A percentile compares a stretch with the other conserved stretches of the same genome.
Conservation (phyloP, 1,140 invertebrate species). For the Pachyrhynchus sulphureomaculatus region DNA sequence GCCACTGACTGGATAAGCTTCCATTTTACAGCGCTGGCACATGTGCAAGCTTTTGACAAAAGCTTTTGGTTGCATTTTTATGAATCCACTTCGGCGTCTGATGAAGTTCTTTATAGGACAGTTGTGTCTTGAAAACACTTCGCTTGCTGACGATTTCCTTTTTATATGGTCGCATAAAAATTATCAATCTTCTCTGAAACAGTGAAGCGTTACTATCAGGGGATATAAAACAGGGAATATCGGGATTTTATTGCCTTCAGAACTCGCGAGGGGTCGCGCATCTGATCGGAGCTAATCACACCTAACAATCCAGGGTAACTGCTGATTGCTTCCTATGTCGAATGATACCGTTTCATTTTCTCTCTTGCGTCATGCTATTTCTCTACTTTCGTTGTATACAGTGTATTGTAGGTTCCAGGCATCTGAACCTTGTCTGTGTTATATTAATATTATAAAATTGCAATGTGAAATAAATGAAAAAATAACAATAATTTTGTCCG, state of each 20-base stretch:
- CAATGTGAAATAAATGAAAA: too few species aligned
- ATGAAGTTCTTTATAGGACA: slow-evolving; percentile 24
- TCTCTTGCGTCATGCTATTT: too few species aligned
- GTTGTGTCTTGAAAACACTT: slow-evolving; percentile 20
- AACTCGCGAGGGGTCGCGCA: background rate
- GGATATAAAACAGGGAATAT: background rate
- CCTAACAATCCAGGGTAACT: too few species aligned
- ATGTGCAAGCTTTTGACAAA: slow-evolving; percentile 12
- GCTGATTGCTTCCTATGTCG: too few species aligned
- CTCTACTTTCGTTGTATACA: too few species aligned
- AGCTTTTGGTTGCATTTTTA: slow-evolving; percentile 20
- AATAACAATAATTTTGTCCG: too few species aligned
- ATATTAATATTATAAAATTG: too few species aligned
- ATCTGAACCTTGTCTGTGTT: too few species aligned
- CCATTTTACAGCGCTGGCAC: slow-evolving; percentile 16
- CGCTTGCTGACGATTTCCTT: slow-evolving; percentile 9
- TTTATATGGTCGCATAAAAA: slow-evolving; percentile 18
- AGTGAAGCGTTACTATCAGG: background rate
- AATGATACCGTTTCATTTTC: too few species aligned
- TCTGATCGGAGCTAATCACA: too few species aligned
- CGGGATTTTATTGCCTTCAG: background rate
- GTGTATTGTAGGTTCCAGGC: too few species aligned
- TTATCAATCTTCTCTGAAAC: slow-evolving; percentile 14
- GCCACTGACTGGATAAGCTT: slow-evolving; percentile 6
- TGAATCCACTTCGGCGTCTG: slow-evolving; percentile 18